Evolutionary conservation across 2,888 invertebrate genomes (phyloP).

Genomic region (Ennomos erosarius): DNA sequence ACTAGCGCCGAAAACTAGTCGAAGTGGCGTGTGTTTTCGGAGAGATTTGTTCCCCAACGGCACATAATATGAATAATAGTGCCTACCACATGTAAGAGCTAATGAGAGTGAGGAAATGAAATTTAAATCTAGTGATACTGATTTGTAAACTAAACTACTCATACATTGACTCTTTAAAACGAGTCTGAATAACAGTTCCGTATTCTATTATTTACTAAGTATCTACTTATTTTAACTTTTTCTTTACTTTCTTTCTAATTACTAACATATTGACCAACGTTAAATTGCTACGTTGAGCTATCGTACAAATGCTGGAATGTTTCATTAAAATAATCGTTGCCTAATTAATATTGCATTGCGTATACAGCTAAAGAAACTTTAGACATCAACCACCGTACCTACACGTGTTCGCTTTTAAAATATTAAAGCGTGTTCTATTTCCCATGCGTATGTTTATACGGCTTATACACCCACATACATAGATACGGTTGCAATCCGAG

Average conservation of each 20-base stretch:
- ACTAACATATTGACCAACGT: not conserved
- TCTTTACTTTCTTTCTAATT: not conserved
- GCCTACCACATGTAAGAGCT: no score
- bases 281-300: not conserved
- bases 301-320: not conserved
- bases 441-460: constrained; percentile 47
- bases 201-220: no score
- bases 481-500: constrained; percentile 59
- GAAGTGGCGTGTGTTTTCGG: no score
- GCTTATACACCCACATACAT: constrained; percentile 38
- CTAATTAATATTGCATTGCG: constrained; percentile 19
- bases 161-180: no score
- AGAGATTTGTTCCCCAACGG: no score
- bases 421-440: constrained; percentile 70
- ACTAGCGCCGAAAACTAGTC: no score
- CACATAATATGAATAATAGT: no score
- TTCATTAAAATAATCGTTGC: constrained; percentile 16
- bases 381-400: constrained; percentile 7
- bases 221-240: no score
- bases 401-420: constrained; percentile 63
- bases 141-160: no score
- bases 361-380: constrained; percentile 16
- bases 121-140: no score
- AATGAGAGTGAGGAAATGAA: no score
- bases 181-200: no score